These are phyloP conservation scores for Loxodonta africana DNA, from an alignment of 2,113 vertebrate genomes.

Conservation along the genomic window DNA sequence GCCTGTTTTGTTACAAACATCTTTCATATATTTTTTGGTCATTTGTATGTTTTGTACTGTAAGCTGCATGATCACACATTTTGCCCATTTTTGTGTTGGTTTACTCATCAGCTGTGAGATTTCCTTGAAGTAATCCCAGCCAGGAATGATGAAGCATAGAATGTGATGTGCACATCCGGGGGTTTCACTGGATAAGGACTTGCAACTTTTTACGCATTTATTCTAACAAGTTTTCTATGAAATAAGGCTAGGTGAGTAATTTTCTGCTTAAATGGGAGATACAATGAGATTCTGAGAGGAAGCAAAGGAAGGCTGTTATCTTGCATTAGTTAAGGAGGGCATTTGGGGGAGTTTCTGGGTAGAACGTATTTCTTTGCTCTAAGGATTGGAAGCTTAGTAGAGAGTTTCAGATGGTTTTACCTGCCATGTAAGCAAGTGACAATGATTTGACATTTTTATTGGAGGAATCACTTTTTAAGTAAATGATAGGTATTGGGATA, in stretches of 20 bases:
- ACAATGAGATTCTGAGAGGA: neutral
- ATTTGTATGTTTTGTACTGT: neutral
- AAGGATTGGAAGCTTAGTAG: neutral
- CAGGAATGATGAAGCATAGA: neutral
- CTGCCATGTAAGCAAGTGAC: neutral
- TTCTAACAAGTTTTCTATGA: neutral
- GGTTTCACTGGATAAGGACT: neutral
- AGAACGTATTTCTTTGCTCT: neutral
- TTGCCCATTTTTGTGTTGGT: conserved; percentile 40
- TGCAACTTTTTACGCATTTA: neutral
- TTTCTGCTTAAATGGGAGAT: neutral
- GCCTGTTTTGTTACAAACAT: neutral
- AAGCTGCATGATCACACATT: neutral
- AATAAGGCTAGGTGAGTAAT: neutral
- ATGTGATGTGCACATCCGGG: neutral
- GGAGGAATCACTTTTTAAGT: neutral
- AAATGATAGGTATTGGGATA: neutral
- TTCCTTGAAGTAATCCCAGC: neutral
- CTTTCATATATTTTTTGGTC: neutral
- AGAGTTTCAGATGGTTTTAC: neutral
- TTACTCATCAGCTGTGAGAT: neutral
- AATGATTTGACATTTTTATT: neutral
- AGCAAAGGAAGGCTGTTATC: neutral
- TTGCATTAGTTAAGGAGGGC: neutral
- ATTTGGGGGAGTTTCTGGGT: neutral